A percentile compares a stretch with the other conserved stretches of the same genome.
phyloP scores from a whole-genome alignment of 2,797 vertebrate genomes.

The Lagodon rhomboides region DNA sequence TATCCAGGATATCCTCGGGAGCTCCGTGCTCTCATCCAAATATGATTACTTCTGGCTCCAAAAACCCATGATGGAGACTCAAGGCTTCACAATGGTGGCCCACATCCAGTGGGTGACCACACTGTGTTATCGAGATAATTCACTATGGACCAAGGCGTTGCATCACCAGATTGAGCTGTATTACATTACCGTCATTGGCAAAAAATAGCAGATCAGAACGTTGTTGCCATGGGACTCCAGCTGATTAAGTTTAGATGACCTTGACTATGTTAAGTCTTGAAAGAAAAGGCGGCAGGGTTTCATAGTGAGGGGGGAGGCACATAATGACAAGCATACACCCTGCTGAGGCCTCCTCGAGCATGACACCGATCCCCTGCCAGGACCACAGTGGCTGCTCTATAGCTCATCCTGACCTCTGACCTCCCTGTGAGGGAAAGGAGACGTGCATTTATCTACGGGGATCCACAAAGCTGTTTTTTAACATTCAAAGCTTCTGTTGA shows the following conservation, averaged over 20 bases:
- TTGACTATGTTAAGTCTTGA: conserved; percentile 43
- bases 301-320: background rate
- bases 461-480: background rate
- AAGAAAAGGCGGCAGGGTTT: conserved; percentile 27
- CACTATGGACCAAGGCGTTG: background rate
- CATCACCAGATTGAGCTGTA: background rate
- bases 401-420: conserved; percentile 28
- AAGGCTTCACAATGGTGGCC: too few species aligned
- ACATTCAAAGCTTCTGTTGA: too few species aligned
- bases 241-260: conserved; percentile 57
- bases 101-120: too few species aligned
- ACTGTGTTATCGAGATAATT: background rate
- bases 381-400: conserved; percentile 1
- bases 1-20: too few species aligned
- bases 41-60: too few species aligned
- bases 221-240: conserved; percentile 28
- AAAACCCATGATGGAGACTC: too few species aligned
- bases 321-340: conserved; percentile 20
- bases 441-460: conserved; percentile 17
- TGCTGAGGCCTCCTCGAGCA: conserved; percentile 20
- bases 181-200: background rate
- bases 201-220: conserved; percentile 47
- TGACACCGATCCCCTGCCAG: conserved; percentile 8
- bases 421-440: conserved; percentile 1
- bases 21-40: too few species aligned